Conservation (phyloP, 35 echinoderm and acorn worm genomes). For the Strongylocentrotus purpuratus region DNA sequence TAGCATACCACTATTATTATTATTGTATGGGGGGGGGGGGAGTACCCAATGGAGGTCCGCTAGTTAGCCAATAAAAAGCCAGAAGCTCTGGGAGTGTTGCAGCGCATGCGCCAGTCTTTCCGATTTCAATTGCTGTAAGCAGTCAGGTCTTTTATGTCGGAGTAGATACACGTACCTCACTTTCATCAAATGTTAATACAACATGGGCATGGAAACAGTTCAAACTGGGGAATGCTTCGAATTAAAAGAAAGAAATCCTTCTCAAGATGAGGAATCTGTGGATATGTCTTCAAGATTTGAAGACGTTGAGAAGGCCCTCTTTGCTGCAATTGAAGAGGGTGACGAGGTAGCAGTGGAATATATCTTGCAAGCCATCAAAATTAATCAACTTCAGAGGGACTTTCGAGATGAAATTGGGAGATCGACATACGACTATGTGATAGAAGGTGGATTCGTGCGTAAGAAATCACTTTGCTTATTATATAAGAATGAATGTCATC, state of each 20-base stretch:
- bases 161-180: background rate
- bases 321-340: background rate
- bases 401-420: constrained; percentile 29
- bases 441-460: constrained; percentile 29
- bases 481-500: background rate
- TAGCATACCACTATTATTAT: no score
- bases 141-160: no score
- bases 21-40: no score
- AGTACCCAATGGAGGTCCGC: no score
- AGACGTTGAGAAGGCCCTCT: background rate
- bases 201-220: background rate
- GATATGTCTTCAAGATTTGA: background rate
- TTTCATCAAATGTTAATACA: background rate
- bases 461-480: background rate
- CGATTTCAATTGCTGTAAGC: no score
- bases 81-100: no score
- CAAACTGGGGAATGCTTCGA: background rate
- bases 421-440: constrained; percentile 19
- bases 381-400: background rate
- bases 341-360: background rate
- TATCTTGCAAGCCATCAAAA: background rate
- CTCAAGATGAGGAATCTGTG: background rate
- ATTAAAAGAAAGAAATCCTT: background rate
- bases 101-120: no score
- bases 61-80: no score